phyloP scores from a whole-genome alignment of 2,797 vertebrate genomes.

The Knipowitschia caucasica region DNA sequence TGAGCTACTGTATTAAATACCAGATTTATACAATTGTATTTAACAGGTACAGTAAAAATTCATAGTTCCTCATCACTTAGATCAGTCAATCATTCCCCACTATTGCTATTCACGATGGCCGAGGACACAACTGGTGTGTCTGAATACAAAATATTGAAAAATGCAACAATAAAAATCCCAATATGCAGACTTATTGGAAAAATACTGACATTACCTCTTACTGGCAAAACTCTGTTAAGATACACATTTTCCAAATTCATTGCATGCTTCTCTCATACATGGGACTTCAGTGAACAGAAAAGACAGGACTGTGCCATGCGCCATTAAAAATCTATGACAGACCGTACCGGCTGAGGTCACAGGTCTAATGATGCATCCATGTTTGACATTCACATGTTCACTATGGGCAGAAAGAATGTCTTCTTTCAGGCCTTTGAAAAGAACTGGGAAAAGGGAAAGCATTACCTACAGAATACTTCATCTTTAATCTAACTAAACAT shows the following conservation, averaged over 20 bases:
- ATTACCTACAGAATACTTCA: not conserved
- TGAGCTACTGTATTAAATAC: too few relatives aligned
- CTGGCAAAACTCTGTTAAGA: too few relatives aligned
- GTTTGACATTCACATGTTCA: not conserved
- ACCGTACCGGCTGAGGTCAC: not conserved
- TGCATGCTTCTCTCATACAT: not conserved
- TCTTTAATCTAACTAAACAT: slow-evolving; percentile 2
- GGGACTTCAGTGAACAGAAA: not conserved
- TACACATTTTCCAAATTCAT: not conserved
- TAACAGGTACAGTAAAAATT: too few relatives aligned
- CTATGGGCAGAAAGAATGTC: not conserved
- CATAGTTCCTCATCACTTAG: too few relatives aligned
- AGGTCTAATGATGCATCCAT: not conserved
- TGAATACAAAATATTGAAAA: too few relatives aligned
- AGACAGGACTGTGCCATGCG: not conserved
- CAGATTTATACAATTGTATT: too few relatives aligned
- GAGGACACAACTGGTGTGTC: too few relatives aligned
- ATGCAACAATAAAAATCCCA: too few relatives aligned
- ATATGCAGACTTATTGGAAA: too few relatives aligned
- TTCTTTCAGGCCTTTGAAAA: not conserved
- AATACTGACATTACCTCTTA: too few relatives aligned
- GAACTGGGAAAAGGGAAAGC: not conserved
- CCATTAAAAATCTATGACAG: slow-evolving; percentile 4
- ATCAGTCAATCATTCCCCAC: too few relatives aligned
- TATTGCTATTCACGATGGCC: too few relatives aligned